A percentile compares a stretch with the other conserved stretches of the same genome.
phyloP scores from a whole-genome alignment of 2,888 invertebrate species.

The Tineola bisselliella region DNA sequence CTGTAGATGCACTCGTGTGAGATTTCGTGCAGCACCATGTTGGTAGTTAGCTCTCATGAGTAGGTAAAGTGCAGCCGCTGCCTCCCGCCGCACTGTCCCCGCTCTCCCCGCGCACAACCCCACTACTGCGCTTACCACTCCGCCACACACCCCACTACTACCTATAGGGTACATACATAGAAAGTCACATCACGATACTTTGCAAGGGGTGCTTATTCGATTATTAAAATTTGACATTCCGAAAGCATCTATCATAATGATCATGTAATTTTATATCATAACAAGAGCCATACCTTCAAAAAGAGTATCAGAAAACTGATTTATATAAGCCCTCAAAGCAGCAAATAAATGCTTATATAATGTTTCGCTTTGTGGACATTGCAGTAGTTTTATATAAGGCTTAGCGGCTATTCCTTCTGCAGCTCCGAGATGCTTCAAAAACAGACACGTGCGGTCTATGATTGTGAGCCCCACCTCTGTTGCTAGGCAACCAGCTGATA shows the following conservation, averaged over 20 bases:
- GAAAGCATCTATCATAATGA: too few relatives aligned
- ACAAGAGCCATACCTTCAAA: constrained; percentile 74
- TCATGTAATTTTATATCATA: constrained; percentile 5
- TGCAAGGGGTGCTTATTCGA: too few relatives aligned
- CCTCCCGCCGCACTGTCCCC: constrained; percentile 85
- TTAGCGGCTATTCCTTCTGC: constrained; percentile 85
- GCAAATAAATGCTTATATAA: constrained; percentile 93
- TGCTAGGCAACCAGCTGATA: constrained; percentile 70
- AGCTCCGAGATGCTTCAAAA: constrained; percentile 81
- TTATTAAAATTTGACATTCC: too few relatives aligned
- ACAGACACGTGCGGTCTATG: constrained; percentile 87
- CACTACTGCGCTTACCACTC: constrained; percentile 81
- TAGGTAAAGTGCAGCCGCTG: constrained; percentile 90
- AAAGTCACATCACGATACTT: too few relatives aligned
- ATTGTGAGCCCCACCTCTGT: constrained; percentile 90
- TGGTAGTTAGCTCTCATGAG: constrained; percentile 96
- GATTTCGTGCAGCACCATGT: constrained; percentile 81
- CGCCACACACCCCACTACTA: constrained; percentile 81
- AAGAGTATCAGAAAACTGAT: constrained; percentile 83
- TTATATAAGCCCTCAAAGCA: constrained; percentile 89
- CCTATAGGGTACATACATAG: too few relatives aligned
- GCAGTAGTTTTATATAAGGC: constrained; percentile 86
- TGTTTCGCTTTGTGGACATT: constrained; percentile 90
- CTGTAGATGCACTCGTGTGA: constrained; percentile 91
- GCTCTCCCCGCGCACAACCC: constrained; percentile 88